Conservation (phyloP, 2,888 invertebrate genomes). For the Zhuqinia jingwanae region DNA sequence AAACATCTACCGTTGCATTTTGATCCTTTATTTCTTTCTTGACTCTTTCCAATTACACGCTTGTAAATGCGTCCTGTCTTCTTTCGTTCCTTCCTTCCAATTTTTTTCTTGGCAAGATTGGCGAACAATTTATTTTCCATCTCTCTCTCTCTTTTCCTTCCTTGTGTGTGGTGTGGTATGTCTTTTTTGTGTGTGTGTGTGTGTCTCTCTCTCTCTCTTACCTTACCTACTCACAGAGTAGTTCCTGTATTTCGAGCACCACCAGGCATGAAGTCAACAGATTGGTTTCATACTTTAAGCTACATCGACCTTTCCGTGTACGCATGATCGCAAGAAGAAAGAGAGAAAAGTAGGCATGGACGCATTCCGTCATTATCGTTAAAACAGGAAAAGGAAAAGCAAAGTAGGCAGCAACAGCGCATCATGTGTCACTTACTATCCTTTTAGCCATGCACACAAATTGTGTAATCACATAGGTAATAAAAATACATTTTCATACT, state of each 20-base stretch:
- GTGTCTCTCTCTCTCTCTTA: background rate
- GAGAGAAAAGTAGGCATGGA: conserved; percentile 3
- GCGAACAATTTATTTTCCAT: conserved; percentile 14
- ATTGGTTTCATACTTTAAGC: conserved; percentile 26
- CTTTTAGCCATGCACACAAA: conserved; percentile 13
- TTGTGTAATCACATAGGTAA: conserved; percentile 1
- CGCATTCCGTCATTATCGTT: conserved; percentile 18
- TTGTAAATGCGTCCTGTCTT: conserved; percentile 41
- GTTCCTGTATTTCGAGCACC: background rate
- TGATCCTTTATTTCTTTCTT: background rate
- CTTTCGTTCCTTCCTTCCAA: conserved; percentile 15
- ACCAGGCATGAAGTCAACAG: conserved; percentile 18
- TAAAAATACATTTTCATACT: background rate
- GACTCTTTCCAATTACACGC: conserved; percentile 55
- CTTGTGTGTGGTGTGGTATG: too few relatives aligned
- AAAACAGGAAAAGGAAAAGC: background rate
- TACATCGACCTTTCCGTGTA: conserved; percentile 47
- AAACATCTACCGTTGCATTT: conserved; percentile 14
- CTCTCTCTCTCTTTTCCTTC: background rate
- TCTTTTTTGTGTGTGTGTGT: background rate
- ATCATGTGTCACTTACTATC: conserved; percentile 36
- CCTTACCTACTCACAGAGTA: conserved; percentile 20
- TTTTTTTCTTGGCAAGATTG: conserved; percentile 34
- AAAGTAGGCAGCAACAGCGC: conserved; percentile 14
- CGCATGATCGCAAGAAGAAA: conserved; percentile 31